A percentile compares a stretch with the other conserved stretches of the same genome.
phyloP scores from a whole-genome alignment of 2,113 vertebrate species.

The Anas platyrhynchos region DNA sequence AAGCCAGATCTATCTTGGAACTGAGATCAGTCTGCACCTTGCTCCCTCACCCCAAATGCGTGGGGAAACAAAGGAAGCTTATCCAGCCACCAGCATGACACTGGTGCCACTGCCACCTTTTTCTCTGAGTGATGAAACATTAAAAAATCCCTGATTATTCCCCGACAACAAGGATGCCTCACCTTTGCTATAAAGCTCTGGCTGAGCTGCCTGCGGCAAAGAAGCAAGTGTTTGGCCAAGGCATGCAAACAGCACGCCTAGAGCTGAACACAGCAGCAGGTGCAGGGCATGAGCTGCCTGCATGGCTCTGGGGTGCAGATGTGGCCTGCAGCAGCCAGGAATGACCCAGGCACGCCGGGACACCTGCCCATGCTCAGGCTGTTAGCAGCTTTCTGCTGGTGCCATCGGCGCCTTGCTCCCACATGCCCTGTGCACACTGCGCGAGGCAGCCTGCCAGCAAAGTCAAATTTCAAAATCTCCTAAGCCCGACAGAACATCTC shows the following conservation, averaged over 20 bases:
- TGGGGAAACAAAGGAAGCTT: not conserved
- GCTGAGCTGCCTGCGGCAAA: not conserved
- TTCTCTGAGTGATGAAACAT: not conserved
- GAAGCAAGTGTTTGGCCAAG: not conserved
- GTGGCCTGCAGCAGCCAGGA: not conserved
- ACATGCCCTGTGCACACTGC: not conserved
- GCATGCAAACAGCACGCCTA: not conserved
- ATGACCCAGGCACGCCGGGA: not conserved
- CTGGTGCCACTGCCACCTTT: not conserved
- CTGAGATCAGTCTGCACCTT: not conserved
- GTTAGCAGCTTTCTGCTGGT: not conserved
- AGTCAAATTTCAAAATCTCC: conserved; percentile 59
- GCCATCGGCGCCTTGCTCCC: conserved; percentile 37
- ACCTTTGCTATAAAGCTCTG: not conserved
- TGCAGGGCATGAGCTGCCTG: not conserved
- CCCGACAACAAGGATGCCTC: not conserved
- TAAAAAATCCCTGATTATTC: not conserved
- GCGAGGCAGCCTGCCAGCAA: conserved; percentile 27
- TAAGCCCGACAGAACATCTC: conserved; percentile 56
- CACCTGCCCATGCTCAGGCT: not conserved
- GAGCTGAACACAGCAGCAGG: not conserved
- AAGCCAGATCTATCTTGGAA: not conserved
- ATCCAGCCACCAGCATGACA: rapidly evolving
- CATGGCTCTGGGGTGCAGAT: not conserved
- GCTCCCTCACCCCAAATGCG: not conserved